A percentile compares a stretch with the other conserved stretches of the same genome.
Conservation (phyloP, 2,888 invertebrate genomes). For the Aproaerema taeniolella region DNA sequence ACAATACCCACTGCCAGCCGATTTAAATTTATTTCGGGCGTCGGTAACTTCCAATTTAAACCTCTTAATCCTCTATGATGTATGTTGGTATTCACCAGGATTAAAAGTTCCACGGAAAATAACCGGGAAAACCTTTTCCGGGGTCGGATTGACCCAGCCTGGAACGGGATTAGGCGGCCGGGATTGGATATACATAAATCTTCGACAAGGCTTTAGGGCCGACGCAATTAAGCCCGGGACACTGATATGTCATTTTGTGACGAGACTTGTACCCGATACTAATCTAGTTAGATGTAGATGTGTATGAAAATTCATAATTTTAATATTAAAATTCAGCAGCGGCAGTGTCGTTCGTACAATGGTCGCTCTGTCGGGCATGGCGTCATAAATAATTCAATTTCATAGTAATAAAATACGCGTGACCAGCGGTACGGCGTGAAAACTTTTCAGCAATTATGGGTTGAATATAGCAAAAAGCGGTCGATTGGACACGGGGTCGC, state of each 20-base stretch:
- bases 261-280: conserved; percentile 48
- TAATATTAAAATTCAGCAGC: conserved; percentile 72
- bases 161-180: conserved; percentile 70
- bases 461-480: conserved; percentile 72
- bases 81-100: conserved; percentile 76
- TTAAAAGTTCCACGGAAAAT: conserved; percentile 78
- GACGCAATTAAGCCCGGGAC: conserved; percentile 69
- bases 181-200: conserved; percentile 78
- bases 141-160: conserved; percentile 74
- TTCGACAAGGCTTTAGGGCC: conserved; percentile 66
- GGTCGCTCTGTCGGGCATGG: conserved; percentile 54
- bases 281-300: conserved; percentile 35
- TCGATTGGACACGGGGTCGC: conserved; percentile 51
- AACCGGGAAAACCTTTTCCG: conserved; percentile 77
- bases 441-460: conserved; percentile 76
- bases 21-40: conserved; percentile 78
- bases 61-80: conserved; percentile 78
- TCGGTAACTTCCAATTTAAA: conserved; percentile 79
- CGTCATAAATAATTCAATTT: conserved; percentile 77
- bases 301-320: conserved; percentile 51
- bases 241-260: conserved; percentile 71
- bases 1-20: conserved; percentile 75
- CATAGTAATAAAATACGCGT: conserved; percentile 77
- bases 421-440: conserved; percentile 71
- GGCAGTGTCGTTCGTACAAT: conserved; percentile 55